These are phyloP conservation scores for Drosophila neocordata DNA, from an alignment of 1,140 invertebrate genomes.

Conservation along the genomic window DNA sequence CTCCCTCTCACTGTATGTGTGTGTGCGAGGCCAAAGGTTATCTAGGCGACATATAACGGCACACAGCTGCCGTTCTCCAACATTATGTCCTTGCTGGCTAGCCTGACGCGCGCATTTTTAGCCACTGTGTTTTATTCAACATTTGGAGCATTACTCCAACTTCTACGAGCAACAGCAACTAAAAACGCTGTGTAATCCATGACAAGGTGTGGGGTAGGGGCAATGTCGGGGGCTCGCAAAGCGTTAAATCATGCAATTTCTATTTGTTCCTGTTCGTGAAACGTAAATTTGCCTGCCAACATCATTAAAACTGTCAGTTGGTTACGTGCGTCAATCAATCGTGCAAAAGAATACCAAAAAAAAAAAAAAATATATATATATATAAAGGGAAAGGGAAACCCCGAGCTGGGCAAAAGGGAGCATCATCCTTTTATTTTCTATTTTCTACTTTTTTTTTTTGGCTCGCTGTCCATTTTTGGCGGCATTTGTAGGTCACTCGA, in stretches of 20 bases:
- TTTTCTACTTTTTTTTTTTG: neutral
- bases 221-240: neutral
- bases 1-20: slow-evolving; percentile 25
- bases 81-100: neutral
- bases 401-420: slow-evolving; percentile 8
- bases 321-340: slow-evolving; percentile 43
- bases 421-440: slow-evolving; percentile 27
- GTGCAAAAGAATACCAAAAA: neutral
- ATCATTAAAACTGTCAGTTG: slow-evolving; percentile 36
- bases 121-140: neutral
- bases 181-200: slow-evolving; percentile 8
- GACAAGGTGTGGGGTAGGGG: no score
- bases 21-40: slow-evolving; percentile 74
- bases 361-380: no score
- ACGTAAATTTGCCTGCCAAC: slow-evolving; percentile 10
- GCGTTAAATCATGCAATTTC: slow-evolving; percentile 40
- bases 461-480: slow-evolving; percentile 58
- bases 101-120: slow-evolving; percentile 30
- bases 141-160: slow-evolving; percentile 9
- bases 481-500: slow-evolving; percentile 54
- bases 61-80: slow-evolving; percentile 64
- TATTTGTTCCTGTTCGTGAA: slow-evolving; percentile 28
- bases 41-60: slow-evolving; percentile 60
- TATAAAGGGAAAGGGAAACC: neutral
- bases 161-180: neutral